Conservation (phyloP, 2,797 vertebrate species). For the Acanthornis magna region DNA sequence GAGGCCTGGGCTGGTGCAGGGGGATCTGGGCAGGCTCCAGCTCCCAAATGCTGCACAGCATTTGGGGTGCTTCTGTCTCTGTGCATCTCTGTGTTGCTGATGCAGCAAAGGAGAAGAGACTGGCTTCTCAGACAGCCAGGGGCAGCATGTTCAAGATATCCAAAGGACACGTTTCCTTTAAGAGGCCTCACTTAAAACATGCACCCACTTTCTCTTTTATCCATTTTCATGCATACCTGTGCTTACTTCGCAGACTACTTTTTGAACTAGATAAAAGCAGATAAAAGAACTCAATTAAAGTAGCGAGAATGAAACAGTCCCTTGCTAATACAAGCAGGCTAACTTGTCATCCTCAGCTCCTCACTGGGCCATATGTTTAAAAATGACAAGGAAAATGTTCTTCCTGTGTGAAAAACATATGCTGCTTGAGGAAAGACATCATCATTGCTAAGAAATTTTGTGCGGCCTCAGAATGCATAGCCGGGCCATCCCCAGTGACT, state of each 20-base stretch:
- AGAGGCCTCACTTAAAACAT: neutral
- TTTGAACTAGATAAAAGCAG: conserved; percentile 46
- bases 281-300: conserved; percentile 53
- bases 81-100: neutral
- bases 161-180: neutral
- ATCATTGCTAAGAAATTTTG: neutral
- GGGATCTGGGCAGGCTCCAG: neutral
- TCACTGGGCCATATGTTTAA: neutral
- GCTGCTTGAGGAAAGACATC: neutral
- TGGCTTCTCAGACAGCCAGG: neutral
- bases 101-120: neutral
- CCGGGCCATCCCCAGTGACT: fast-evolving
- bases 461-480: neutral
- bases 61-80: neutral
- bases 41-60: neutral
- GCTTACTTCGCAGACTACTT: conserved; percentile 8
- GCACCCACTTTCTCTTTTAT: neutral
- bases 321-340: neutral
- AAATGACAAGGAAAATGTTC: conserved; percentile 9
- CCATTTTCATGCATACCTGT: neutral
- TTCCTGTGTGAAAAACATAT: conserved; percentile 2
- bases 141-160: neutral
- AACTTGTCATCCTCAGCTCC: conserved; percentile 1
- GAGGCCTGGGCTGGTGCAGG: neutral
- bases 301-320: conserved; percentile 36